Evolutionary conservation across 2,888 invertebrate genomes (phyloP).

Genomic region (Teinopalpus imperialis): DNA sequence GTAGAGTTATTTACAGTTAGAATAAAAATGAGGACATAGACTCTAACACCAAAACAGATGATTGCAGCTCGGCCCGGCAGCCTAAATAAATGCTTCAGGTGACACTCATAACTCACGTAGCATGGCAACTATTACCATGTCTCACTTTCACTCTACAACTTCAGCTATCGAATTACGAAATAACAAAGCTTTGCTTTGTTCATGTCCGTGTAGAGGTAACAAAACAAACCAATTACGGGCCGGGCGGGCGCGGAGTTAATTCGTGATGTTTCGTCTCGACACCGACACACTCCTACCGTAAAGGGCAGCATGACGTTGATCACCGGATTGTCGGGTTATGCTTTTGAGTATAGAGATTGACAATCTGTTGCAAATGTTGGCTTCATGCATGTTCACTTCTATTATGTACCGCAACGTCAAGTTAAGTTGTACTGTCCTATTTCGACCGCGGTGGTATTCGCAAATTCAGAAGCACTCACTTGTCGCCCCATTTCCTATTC

Average conservation of each 20-base stretch:
- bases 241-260: not conserved
- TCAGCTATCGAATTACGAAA: slow-evolving; percentile 4
- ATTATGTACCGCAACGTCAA: not conserved
- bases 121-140: too few species aligned
- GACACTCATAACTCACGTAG: too few species aligned
- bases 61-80: too few species aligned
- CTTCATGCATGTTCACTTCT: not conserved
- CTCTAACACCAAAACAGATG: too few species aligned
- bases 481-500: too few species aligned
- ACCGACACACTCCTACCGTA: not conserved
- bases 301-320: not conserved
- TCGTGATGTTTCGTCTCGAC: not conserved
- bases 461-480: too few species aligned
- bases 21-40: too few species aligned
- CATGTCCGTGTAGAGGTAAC: not conserved
- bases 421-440: too few species aligned
- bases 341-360: not conserved
- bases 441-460: too few species aligned
- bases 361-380: not conserved
- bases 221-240: not conserved
- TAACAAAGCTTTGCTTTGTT: slow-evolving; percentile 4
- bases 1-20: too few species aligned
- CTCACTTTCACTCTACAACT: too few species aligned
- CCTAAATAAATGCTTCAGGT: too few species aligned
- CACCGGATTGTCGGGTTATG: not conserved